Conservation (phyloP, 1,140 invertebrate species). For the Meteorus sp. region DNA sequence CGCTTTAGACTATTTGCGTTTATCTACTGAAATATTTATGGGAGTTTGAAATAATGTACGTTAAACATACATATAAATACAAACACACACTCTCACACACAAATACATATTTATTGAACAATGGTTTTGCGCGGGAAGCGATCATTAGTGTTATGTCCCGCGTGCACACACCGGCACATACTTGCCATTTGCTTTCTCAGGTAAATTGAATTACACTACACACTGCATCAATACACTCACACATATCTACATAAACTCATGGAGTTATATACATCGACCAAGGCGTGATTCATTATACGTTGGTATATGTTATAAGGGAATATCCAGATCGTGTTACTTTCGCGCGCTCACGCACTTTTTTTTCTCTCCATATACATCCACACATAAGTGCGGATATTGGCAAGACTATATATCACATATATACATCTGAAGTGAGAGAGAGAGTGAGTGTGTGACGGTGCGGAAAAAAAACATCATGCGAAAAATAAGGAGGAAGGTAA, state of each 20-base stretch:
- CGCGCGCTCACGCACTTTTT: conserved; percentile 16
- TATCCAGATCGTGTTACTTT: conserved; percentile 6
- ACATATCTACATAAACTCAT: neutral
- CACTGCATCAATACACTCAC: neutral
- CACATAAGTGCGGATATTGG: no score
- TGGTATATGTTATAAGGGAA: neutral
- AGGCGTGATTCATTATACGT: conserved; percentile 22
- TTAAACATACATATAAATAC: no score
- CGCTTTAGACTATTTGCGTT: neutral
- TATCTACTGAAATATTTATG: conserved; percentile 21
- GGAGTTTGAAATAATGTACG: conserved; percentile 21
- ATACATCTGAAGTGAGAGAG: no score
- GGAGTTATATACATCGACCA: conserved; percentile 7
- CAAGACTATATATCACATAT: no score
- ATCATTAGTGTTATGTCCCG: conserved; percentile 15
- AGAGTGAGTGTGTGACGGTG: no score
- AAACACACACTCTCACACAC: no score
- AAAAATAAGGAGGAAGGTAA: conserved; percentile 3
- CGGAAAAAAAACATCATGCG: no score
- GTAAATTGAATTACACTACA: conserved; percentile 22
- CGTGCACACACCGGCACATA: no score
- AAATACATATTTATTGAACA: no score
- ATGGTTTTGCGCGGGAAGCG: conserved; percentile 15
- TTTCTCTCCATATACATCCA: no score
- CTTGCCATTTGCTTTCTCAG: no score